Percentiles rank a stretch among this genome's conserved stretches.
phyloP scores from a whole-genome alignment of 2,888 invertebrate genomes.

The Notodonta ziczac region DNA sequence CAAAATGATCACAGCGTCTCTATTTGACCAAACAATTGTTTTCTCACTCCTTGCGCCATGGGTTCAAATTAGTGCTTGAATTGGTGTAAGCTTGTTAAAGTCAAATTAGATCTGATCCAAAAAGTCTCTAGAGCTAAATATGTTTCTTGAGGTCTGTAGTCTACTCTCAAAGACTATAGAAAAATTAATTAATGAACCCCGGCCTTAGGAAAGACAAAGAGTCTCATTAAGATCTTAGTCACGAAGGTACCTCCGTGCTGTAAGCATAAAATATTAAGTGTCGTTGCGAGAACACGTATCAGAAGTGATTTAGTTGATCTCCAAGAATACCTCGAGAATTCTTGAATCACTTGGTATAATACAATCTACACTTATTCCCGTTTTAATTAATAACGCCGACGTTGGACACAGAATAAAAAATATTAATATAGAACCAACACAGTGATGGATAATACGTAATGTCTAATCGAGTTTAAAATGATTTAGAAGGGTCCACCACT shows the following conservation, averaged over 20 bases:
- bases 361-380: constrained; percentile 61
- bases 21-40: no score
- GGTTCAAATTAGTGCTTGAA: no score
- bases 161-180: neutral
- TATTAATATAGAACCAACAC: neutral
- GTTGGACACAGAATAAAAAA: constrained; percentile 41
- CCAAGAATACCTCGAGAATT: constrained; percentile 26
- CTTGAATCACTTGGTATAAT: constrained; percentile 59
- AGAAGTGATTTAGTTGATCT: constrained; percentile 47
- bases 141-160: no score
- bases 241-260: constrained; percentile 24
- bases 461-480: no score
- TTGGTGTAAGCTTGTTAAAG: no score
- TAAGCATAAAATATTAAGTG: constrained; percentile 30
- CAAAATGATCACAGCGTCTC: no score
- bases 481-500: no score
- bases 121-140: no score
- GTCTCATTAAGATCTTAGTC: constrained; percentile 9
- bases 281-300: constrained; percentile 31
- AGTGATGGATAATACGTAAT: neutral
- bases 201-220: neutral
- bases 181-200: neutral
- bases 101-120: no score
- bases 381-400: constrained; percentile 58
- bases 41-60: no score